Evolutionary conservation across 2,113 vertebrate genomes (phyloP).

Genomic region (Orycteropus afer): DNA sequence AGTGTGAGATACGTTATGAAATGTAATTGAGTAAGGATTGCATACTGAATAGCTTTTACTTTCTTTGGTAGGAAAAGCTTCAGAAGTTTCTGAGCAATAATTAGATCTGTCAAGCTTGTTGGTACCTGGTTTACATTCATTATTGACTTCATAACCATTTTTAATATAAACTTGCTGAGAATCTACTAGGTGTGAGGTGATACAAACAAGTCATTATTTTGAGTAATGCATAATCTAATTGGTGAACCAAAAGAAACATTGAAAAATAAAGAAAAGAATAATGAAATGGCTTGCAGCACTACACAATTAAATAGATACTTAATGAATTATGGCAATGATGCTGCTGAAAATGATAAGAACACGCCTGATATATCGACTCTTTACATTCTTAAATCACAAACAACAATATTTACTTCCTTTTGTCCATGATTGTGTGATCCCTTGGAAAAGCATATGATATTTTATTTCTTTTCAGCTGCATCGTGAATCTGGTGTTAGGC

Average conservation of each 20-base stretch:
- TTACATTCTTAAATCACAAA: slow-evolving; percentile 29
- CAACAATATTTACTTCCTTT: background rate
- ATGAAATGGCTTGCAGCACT: background rate
- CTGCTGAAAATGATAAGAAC: background rate
- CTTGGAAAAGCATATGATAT: background rate
- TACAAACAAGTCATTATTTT: background rate
- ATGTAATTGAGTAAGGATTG: background rate
- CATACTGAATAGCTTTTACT: background rate
- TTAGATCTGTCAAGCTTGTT: background rate
- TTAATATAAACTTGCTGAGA: background rate
- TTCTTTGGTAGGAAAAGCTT: background rate
- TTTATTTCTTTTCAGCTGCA: slow-evolving; percentile 22
- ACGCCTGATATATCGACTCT: slow-evolving; percentile 30
- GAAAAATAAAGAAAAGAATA: background rate
- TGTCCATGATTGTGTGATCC: background rate
- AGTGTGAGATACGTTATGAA: background rate
- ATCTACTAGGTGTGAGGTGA: background rate
- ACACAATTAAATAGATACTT: slow-evolving; percentile 1
- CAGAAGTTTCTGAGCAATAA: background rate
- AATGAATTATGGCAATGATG: background rate
- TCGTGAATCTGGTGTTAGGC: background rate
- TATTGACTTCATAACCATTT: background rate
- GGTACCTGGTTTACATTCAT: background rate
- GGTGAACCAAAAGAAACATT: background rate
- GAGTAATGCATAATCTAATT: background rate